A percentile compares a stretch with the other conserved stretches of the same genome.
Evolutionary conservation across 2,888 invertebrate genomes (phyloP).

Genomic region (Anagyrus pseudococci): DNA sequence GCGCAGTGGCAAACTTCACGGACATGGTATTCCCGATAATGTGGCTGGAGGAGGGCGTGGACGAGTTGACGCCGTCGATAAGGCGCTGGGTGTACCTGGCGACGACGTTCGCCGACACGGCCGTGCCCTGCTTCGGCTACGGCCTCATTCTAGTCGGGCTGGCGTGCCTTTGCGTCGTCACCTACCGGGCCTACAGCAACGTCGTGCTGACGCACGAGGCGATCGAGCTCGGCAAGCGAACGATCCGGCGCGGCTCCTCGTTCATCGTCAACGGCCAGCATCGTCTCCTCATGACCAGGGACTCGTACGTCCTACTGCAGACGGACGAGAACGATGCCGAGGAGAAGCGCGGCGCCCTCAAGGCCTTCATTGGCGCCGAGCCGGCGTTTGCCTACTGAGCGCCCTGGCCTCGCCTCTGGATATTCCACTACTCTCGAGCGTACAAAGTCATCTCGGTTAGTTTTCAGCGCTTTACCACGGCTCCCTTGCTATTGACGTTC

Average conservation of each 20-base stretch:
- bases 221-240: slow-evolving; percentile 78
- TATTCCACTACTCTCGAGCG: too few species aligned
- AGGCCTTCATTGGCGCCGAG: slow-evolving; percentile 32
- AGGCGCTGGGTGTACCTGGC: slow-evolving; percentile 82
- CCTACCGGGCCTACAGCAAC: slow-evolving; percentile 78
- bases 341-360: slow-evolving; percentile 22
- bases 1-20: slow-evolving; percentile 77
- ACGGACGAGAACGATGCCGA: slow-evolving; percentile 46
- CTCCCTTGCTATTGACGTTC: too few species aligned
- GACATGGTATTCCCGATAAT: slow-evolving; percentile 84
- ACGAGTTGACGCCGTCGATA: slow-evolving; percentile 80
- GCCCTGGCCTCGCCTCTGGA: too few species aligned
- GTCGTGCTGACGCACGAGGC: slow-evolving; percentile 77
- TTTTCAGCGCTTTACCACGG: too few species aligned
- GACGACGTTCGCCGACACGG: slow-evolving; percentile 77
- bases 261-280: slow-evolving; percentile 69
- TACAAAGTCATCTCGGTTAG: too few species aligned
- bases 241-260: slow-evolving; percentile 72
- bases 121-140: slow-evolving; percentile 75
- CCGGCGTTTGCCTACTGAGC: slow-evolving; percentile 32
- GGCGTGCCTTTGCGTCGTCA: slow-evolving; percentile 70
- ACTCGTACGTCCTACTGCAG: slow-evolving; percentile 66
- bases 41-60: slow-evolving; percentile 89
- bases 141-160: slow-evolving; percentile 75
- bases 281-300: slow-evolving; percentile 65